phyloP scores from a whole-genome alignment of 2,888 invertebrate genomes.

The Oscheius onirici region DNA sequence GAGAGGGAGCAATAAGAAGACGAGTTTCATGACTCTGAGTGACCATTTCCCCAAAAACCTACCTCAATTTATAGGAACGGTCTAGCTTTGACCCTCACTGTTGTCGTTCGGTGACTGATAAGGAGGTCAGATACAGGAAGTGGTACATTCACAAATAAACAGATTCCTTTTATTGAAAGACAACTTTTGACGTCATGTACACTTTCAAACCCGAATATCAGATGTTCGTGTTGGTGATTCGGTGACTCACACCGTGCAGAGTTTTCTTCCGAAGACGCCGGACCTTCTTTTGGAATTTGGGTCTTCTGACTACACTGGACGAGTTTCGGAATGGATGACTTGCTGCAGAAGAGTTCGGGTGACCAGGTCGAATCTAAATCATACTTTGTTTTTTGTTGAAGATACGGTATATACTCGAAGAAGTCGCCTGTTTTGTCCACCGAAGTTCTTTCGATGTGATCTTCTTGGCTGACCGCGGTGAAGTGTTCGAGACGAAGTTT shows the following conservation, averaged over 20 bases:
- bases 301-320: not conserved
- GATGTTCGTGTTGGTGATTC: not conserved
- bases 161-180: not conserved
- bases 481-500: not conserved
- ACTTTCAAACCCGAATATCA: not conserved
- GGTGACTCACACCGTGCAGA: not conserved
- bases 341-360: not conserved
- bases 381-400: not conserved
- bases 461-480: conserved; percentile 12
- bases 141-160: not conserved
- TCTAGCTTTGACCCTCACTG: too few relatives aligned
- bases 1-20: not conserved
- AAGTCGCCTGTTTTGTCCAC: not conserved
- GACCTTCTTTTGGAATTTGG: not conserved
- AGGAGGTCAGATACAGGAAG: too few relatives aligned
- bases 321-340: not conserved
- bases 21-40: not conserved
- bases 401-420: not conserved
- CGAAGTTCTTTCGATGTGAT: not conserved
- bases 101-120: too few relatives aligned
- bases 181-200: not conserved
- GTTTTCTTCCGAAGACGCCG: not conserved
- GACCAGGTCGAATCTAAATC: not conserved
- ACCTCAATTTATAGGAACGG: too few relatives aligned
- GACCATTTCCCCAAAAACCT: too few relatives aligned